Evolutionary conservation across 1,140 invertebrate genomes (phyloP), one percentile per base, ranked within the genome.

Genomic region (Zaprionus kolodkinae): DNA sequence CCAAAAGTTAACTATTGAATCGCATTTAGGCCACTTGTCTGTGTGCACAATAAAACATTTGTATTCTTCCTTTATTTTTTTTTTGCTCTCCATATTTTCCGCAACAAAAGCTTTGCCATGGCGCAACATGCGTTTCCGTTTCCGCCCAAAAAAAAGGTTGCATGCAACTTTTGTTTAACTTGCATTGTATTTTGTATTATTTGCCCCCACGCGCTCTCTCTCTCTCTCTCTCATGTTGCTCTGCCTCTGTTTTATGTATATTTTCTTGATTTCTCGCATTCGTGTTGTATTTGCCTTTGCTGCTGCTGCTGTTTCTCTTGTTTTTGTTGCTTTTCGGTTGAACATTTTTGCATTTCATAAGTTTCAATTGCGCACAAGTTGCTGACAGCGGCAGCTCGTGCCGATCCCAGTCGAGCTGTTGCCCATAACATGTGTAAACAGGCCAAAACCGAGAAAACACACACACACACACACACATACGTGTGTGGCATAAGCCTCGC

Each of bases 341-440:
- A 27, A 81, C 69, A 79, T 82, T 86, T 87, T 76, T 66, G 73
- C 79, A 75, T 87, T 87, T 87, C 75, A 74, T 88, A 87, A 83
- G 84, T 88, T 87, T 87, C 79, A 88, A 87, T 87, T 88, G 83
- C 77, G 69, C 84, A 75, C 84, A 83, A 87, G 83, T 83, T 87
- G 76, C 79, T 80, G 83, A 87, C 83, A 87, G 79, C 84, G 63
- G 69, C 81, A 72, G 60, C 13, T 15, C n/a, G n/a, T 65, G 72
- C 70, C 79, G 72, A 82, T 81, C 74, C 65, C 64, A 60, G 71
- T 54, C 64, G 71, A 68, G 64, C 64, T 73, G 71, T 73, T 85
- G 62, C 71, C 79, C 69, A 79, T 87, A 86, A 82, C 83, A 87
- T 87, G 79, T 87, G 83, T 86, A 87, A 87, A 86, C 83, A 87